phyloP scores from a whole-genome alignment of 2,797 vertebrate species.

The Sebastes baramenuke region DNA sequence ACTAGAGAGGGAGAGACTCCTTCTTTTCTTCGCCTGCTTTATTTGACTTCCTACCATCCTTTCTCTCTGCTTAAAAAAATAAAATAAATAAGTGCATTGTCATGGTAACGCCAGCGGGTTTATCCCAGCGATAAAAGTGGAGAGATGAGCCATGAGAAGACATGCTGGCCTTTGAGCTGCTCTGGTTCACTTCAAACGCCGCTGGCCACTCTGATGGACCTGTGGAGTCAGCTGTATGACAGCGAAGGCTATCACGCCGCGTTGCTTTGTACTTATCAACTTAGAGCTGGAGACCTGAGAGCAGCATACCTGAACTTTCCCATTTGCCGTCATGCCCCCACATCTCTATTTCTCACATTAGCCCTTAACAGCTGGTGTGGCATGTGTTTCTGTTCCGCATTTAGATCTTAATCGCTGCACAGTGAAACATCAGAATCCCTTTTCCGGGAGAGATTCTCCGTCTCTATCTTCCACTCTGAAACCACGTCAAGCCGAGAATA shows the following conservation, averaged over 20 bases:
- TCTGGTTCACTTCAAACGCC: slow-evolving; percentile 17
- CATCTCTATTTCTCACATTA: slow-evolving; percentile 35
- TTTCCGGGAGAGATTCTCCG: neutral
- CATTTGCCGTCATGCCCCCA: neutral
- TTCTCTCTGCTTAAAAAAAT: neutral
- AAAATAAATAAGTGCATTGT: slow-evolving; percentile 30
- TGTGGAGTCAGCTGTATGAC: slow-evolving; percentile 18
- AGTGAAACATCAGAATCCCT: slow-evolving; percentile 22
- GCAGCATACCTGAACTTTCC: slow-evolving; percentile 3
- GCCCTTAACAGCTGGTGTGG: slow-evolving; percentile 44
- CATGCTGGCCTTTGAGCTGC: slow-evolving; percentile 19
- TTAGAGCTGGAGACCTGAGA: neutral
- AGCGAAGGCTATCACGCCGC: neutral
- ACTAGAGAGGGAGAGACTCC: neutral
- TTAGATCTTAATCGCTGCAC: slow-evolving; percentile 50
- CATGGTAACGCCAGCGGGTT: slow-evolving; percentile 53
- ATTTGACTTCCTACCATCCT: slow-evolving; percentile 38
- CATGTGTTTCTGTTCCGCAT: slow-evolving; percentile 55
- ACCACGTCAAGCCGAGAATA: neutral
- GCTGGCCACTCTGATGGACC: slow-evolving; percentile 3
- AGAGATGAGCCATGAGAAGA: slow-evolving; percentile 24
- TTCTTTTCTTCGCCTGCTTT: slow-evolving; percentile 10
- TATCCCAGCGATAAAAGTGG: slow-evolving; percentile 43
- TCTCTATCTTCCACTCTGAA: neutral
- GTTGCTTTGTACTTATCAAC: neutral